These are phyloP conservation scores for Peromyscus eremicus DNA, from an alignment of 2,797 vertebrate genomes.

Conservation along the genomic window DNA sequence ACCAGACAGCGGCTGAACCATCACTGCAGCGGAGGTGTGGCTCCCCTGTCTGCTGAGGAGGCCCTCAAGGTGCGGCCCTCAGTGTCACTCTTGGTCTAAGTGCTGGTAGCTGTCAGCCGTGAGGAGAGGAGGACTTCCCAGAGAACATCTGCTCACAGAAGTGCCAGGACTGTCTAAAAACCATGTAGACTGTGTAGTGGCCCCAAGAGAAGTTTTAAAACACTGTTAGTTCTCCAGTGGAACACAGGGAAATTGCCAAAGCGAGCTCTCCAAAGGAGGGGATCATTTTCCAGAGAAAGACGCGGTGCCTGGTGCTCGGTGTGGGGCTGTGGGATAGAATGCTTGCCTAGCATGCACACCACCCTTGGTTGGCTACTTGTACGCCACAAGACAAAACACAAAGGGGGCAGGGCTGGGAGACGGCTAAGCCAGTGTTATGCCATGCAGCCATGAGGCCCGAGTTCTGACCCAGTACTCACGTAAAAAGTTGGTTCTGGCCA, in stretches of 20 bases:
- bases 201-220: conserved; percentile 55
- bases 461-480: neutral
- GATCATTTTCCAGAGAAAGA: neutral
- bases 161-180: conserved; percentile 62
- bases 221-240: conserved; percentile 40
- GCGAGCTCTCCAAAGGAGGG: neutral
- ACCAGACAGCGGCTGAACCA: neutral
- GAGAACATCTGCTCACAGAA: conserved; percentile 59
- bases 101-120: conserved; percentile 40
- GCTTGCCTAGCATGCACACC: neutral
- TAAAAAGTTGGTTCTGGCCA: neutral
- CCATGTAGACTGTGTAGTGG: conserved; percentile 59
- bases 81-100: neutral
- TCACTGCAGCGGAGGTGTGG: neutral
- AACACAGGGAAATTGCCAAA: conserved; percentile 31
- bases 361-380: too few relatives aligned
- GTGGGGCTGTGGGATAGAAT: neutral
- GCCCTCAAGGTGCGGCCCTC: neutral
- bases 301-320: neutral
- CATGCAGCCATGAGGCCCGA: neutral
- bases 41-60: neutral
- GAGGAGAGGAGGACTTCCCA: conserved; percentile 65
- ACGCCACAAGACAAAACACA: neutral
- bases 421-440: neutral
- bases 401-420: neutral